Conservation (phyloP, 2,113 vertebrate genomes). For the Platichthys flesus region DNA sequence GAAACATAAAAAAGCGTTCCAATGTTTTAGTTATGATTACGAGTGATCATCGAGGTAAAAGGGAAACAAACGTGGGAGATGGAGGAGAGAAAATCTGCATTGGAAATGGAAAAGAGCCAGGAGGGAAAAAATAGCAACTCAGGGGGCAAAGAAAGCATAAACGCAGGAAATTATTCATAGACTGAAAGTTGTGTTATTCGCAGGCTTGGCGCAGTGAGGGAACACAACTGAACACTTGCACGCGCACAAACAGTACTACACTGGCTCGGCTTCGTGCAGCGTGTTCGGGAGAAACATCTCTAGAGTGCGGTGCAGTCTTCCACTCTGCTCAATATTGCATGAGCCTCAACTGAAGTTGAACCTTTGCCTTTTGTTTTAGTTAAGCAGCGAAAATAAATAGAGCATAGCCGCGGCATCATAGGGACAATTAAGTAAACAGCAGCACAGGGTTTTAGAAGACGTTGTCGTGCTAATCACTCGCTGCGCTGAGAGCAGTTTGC, state of each 20-base stretch:
- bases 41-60: conserved; percentile 48
- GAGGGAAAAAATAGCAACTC: conserved; percentile 70
- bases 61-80: conserved; percentile 54
- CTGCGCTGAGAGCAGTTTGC: conserved; percentile 60
- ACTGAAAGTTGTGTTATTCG: conserved; percentile 70
- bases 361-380: conserved; percentile 79
- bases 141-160: conserved; percentile 75
- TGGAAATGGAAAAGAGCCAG: conserved; percentile 61
- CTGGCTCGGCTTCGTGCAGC: conserved; percentile 52
- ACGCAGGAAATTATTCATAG: conserved; percentile 81
- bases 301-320: conserved; percentile 70
- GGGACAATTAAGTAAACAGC: conserved; percentile 82
- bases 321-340: conserved; percentile 82
- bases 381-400: conserved; percentile 81
- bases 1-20: conserved; percentile 20
- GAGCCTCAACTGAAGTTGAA: conserved; percentile 77
- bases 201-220: conserved; percentile 63
- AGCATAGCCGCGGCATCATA: conserved; percentile 75
- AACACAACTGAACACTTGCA: conserved; percentile 55
- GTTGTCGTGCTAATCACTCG: conserved; percentile 72
- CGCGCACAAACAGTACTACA: conserved; percentile 38
- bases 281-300: conserved; percentile 69
- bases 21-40: conserved; percentile 52
- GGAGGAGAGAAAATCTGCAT: conserved; percentile 62
- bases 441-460: conserved; percentile 66